These are phyloP conservation scores for Zaprionus lineosus DNA, from an alignment of 2,888 invertebrate genomes.

Conservation along the genomic window DNA sequence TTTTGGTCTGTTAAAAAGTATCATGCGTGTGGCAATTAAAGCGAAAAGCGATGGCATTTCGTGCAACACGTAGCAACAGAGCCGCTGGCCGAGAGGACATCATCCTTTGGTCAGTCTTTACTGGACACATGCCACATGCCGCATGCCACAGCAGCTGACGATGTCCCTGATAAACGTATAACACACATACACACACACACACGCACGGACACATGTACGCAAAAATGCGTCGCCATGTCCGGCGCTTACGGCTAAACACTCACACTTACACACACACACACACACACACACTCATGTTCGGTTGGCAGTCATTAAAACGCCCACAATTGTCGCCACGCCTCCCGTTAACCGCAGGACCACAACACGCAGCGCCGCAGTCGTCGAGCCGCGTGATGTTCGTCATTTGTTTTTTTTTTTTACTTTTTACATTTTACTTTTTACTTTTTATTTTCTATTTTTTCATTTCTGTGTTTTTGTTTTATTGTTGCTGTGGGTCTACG, in stretches of 20 bases:
- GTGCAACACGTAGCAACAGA: conserved; percentile 44
- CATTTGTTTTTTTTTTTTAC: conserved; percentile 22
- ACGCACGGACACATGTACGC: too few species aligned
- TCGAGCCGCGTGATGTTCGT: conserved; percentile 2
- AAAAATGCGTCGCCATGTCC: conserved; percentile 40
- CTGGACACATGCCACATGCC: conserved; percentile 16
- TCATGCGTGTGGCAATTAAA: conserved; percentile 55
- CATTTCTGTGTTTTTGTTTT: not conserved
- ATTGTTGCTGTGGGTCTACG: not conserved
- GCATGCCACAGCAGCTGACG: conserved; percentile 14
- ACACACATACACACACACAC: not conserved
- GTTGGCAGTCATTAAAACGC: conserved; percentile 40
- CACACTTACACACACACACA: not conserved
- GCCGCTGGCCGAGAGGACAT: conserved; percentile 8
- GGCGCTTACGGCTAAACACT: conserved; percentile 19
- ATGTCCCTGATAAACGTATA: conserved; percentile 16
- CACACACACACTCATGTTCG: conserved; percentile 2
- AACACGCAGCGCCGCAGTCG: conserved; percentile 2
- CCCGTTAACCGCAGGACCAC: conserved; percentile 24
- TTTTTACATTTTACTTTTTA: too few species aligned
- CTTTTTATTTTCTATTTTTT: not conserved
- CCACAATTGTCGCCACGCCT: conserved; percentile 41
- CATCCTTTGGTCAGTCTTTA: not conserved
- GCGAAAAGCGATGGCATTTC: conserved; percentile 48
- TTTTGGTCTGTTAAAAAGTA: too few species aligned